These are phyloP conservation scores for Hydropsyche betteni DNA, from an alignment of 2,888 invertebrate species.

Conservation along the genomic window DNA sequence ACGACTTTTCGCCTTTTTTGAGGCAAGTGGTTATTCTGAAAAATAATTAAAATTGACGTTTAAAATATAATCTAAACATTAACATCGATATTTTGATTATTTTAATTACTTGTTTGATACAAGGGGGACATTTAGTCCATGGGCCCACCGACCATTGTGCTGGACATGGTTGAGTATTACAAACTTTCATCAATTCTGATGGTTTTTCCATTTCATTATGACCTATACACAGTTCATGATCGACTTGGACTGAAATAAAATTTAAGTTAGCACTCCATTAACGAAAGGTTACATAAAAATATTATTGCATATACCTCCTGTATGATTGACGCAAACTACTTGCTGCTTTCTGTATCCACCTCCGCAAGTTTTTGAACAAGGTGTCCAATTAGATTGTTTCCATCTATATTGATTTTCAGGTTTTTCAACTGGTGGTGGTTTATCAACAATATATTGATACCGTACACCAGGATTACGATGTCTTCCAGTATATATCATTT, in stretches of 20 bases:
- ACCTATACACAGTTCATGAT: conserved; percentile 69
- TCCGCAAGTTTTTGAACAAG: conserved; percentile 82
- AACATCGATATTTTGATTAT: too few species aligned
- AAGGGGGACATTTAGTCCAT: conserved; percentile 80
- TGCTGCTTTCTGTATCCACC: conserved; percentile 73
- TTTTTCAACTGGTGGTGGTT: conserved; percentile 66
- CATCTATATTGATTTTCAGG: conserved; percentile 74
- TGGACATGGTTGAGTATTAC: conserved; percentile 73
- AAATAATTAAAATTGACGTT: too few species aligned
- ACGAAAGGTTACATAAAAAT: neutral
- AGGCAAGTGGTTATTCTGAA: conserved; percentile 61
- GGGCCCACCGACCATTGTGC: conserved; percentile 86
- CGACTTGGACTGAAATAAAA: conserved; percentile 64
- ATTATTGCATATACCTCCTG: conserved; percentile 58
- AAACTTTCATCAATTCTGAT: conserved; percentile 70
- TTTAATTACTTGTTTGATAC: conserved; percentile 48
- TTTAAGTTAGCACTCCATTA: neutral
- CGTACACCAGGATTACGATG: conserved; percentile 82
- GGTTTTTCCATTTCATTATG: conserved; percentile 66
- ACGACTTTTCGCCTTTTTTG: conserved; percentile 74
- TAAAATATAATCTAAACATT: too few species aligned
- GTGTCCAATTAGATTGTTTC: conserved; percentile 83
- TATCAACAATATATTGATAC: conserved; percentile 82
- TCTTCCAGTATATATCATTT: conserved; percentile 76
- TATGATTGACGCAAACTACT: conserved; percentile 62